Percentiles rank a stretch among this genome's conserved stretches.
Conservation (phyloP, 2,888 invertebrate genomes). For the Mythimna albipuncta region DNA sequence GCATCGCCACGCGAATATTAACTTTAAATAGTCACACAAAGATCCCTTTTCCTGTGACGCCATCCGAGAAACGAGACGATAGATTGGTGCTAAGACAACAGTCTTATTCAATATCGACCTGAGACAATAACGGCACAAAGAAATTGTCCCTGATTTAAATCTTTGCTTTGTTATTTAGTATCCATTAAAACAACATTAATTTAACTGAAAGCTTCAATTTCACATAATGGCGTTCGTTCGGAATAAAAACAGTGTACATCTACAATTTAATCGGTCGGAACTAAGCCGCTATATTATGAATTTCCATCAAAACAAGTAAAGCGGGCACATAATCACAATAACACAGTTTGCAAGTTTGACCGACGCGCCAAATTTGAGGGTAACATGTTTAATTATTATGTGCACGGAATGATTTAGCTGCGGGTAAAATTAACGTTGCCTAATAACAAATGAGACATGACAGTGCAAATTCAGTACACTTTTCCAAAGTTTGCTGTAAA, state of each 20-base stretch:
- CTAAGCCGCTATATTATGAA: constrained; percentile 66
- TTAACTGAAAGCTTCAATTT: constrained; percentile 67
- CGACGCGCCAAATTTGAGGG: constrained; percentile 74
- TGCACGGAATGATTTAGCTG: constrained; percentile 79
- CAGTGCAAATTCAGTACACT: constrained; percentile 81
- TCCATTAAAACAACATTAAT: constrained; percentile 71
- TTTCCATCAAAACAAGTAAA: constrained; percentile 66
- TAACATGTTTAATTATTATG: constrained; percentile 80
- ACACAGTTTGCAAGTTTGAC: constrained; percentile 78
- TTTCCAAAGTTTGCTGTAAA: constrained; percentile 82
- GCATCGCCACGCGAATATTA: constrained; percentile 72
- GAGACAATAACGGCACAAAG: constrained; percentile 76
- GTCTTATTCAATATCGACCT: constrained; percentile 82
- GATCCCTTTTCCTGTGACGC: constrained; percentile 69
- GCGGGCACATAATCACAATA: constrained; percentile 72
- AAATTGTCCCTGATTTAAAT: constrained; percentile 75
- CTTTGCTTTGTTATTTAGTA: constrained; percentile 68
- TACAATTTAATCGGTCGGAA: constrained; percentile 57
- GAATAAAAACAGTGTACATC: constrained; percentile 52
- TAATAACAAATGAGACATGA: constrained; percentile 84
- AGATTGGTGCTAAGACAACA: constrained; percentile 78
- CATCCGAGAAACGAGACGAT: constrained; percentile 70
- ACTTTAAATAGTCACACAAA: constrained; percentile 72
- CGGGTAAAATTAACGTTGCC: constrained; percentile 78
- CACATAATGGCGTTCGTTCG: constrained; percentile 50